Evolutionary conservation across 2,113 vertebrate genomes (phyloP).

Genomic region (human): DNA sequence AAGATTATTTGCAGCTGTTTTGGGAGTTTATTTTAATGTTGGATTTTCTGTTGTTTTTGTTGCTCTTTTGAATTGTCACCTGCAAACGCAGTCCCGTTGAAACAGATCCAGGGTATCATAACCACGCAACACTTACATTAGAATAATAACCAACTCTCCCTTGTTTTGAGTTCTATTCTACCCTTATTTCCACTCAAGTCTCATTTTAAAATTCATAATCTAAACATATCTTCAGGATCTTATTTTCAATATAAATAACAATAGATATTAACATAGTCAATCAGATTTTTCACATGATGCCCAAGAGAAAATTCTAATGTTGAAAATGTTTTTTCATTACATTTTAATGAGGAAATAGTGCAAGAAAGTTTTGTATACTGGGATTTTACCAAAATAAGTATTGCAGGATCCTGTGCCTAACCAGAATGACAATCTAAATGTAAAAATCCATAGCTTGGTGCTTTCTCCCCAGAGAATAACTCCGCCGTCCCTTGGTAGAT

Average conservation of each 20-base stretch:
- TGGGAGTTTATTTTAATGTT: background rate
- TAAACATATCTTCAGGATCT: background rate
- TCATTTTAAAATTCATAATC: slow-evolving; percentile 25
- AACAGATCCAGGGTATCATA: background rate
- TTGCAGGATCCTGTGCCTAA: slow-evolving; percentile 31
- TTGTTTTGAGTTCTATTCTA: background rate
- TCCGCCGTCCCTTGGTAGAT: background rate
- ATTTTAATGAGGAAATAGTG: slow-evolving; percentile 74
- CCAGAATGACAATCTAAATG: slow-evolving; percentile 8
- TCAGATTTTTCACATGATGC: slow-evolving; percentile 72
- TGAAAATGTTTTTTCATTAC: slow-evolving; percentile 65
- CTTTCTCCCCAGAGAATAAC: slow-evolving; percentile 48
- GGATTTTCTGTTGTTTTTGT: background rate
- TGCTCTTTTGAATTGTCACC: background rate
- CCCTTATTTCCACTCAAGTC: background rate
- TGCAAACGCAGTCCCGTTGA: background rate
- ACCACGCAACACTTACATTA: background rate
- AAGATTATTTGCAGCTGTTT: background rate
- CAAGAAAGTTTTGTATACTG: slow-evolving; percentile 72
- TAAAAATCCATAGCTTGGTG: slow-evolving; percentile 14
- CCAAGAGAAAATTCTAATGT: slow-evolving; percentile 54
- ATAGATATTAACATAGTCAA: slow-evolving; percentile 71
- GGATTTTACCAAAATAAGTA: slow-evolving; percentile 57
- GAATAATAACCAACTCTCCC: background rate
- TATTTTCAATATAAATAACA: slow-evolving; percentile 3